phyloP scores from a whole-genome alignment of 35 echinoderm and acorn worm species.

The Lytechinus variegatus region DNA sequence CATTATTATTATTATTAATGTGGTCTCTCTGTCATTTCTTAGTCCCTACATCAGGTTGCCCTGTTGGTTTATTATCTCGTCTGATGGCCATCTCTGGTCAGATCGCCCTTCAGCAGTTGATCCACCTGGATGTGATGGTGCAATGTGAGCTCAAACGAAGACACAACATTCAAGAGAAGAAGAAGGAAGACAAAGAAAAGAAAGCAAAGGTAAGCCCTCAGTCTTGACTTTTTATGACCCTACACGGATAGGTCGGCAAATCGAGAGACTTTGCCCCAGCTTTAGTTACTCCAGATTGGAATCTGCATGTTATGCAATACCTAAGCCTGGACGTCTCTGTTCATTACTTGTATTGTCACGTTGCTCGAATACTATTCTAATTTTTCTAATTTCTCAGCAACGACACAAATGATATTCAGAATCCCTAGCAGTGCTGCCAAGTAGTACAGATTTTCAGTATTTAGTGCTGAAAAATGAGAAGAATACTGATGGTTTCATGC shows the following conservation, averaged over 20 bases:
- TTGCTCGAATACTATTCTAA: too few relatives aligned
- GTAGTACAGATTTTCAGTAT: too few relatives aligned
- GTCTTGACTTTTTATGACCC: too few relatives aligned
- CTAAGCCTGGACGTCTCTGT: neutral
- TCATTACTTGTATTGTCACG: neutral
- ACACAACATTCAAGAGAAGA: constrained; percentile 77
- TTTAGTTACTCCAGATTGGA: neutral
- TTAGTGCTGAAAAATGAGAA: too few relatives aligned
- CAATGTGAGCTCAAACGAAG: constrained; percentile 84
- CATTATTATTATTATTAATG: too few relatives aligned
- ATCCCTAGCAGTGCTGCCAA: too few relatives aligned
- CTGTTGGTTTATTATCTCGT: constrained; percentile 71
- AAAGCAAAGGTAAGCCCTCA: constrained; percentile 50
- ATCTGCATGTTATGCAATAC: neutral
- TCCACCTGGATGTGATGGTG: constrained; percentile 87
- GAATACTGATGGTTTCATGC: too few relatives aligned
- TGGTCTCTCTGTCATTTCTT: neutral
- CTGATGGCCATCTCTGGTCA: constrained; percentile 88
- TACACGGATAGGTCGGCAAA: neutral
- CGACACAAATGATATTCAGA: neutral
- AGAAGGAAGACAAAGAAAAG: constrained; percentile 69
- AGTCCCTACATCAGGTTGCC: constrained; percentile 37
- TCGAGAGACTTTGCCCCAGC: neutral
- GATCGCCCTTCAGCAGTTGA: constrained; percentile 81
- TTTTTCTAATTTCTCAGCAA: neutral